phyloP scores from a whole-genome alignment of 2,888 invertebrate genomes.

The Cosmopolites sordidus region DNA sequence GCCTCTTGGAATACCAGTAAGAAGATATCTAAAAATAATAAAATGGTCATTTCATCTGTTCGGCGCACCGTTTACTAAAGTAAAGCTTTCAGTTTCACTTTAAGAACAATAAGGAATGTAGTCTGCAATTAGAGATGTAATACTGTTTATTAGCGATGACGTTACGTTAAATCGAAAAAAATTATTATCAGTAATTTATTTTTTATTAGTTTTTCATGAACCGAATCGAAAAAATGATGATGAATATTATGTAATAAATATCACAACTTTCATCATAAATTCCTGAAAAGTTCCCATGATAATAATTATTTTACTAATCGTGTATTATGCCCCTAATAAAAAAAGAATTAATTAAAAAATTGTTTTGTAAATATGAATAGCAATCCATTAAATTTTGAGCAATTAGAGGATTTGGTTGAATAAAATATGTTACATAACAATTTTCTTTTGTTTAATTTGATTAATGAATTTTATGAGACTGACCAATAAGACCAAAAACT shows the following conservation, averaged over 20 bases:
- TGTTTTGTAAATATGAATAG: background rate
- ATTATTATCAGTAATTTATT: too few species aligned
- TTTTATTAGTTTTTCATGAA: too few species aligned
- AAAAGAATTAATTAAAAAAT: background rate
- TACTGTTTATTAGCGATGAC: background rate
- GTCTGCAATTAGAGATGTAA: background rate
- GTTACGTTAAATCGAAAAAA: too few species aligned
- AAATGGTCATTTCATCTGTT: conserved; percentile 9
- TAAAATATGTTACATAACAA: background rate
- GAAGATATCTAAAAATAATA: conserved; percentile 51
- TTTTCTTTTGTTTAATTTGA: too few species aligned
- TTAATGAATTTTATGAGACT: too few species aligned
- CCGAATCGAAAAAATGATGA: too few species aligned
- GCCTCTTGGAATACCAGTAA: conserved; percentile 63
- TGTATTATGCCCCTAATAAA: too few species aligned
- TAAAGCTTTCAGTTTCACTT: conserved; percentile 15
- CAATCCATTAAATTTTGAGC: background rate
- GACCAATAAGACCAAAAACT: too few species aligned
- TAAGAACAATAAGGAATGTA: conserved; percentile 1
- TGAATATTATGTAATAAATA: too few species aligned
- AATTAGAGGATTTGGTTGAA: background rate
- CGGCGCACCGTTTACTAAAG: conserved; percentile 1
- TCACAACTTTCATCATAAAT: too few species aligned
- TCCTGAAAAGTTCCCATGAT: too few species aligned
- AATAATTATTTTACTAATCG: too few species aligned